Conservation (phyloP, 35 echinoderm and acorn worm species). For the Anneissia japonica region DNA sequence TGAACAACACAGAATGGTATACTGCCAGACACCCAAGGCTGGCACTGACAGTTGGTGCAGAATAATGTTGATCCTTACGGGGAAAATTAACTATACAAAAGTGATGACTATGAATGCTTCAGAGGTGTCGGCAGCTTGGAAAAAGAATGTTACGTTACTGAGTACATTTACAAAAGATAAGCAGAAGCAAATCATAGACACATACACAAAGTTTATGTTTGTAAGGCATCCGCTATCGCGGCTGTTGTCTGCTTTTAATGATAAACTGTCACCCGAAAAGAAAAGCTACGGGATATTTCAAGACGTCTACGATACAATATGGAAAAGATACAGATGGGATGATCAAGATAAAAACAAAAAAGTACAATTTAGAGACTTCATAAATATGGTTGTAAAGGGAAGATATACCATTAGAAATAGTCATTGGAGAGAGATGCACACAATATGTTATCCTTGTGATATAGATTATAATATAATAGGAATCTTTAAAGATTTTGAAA, state of each 20-base stretch:
- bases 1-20: slow-evolving; percentile 73
- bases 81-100: slow-evolving; percentile 20
- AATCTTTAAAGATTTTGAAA: slow-evolving; percentile 67
- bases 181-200: slow-evolving; percentile 43
- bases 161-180: slow-evolving; percentile 10
- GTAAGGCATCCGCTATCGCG: slow-evolving; percentile 79
- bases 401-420: slow-evolving; percentile 5
- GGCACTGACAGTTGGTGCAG: slow-evolving; percentile 86
- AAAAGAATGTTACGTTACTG: slow-evolving; percentile 33
- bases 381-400: slow-evolving; percentile 10
- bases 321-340: not conserved
- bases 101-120: slow-evolving; percentile 52
- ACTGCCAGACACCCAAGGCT: slow-evolving; percentile 76
- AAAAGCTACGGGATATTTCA: slow-evolving; percentile 39
- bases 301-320: slow-evolving; percentile 22
- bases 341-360: not conserved
- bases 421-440: slow-evolving; percentile 42
- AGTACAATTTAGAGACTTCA: slow-evolving; percentile 60
- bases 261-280: slow-evolving; percentile 68
- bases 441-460: slow-evolving; percentile 65
- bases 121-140: slow-evolving; percentile 21
- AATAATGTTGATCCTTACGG: slow-evolving; percentile 62
- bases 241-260: slow-evolving; percentile 70
- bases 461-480: slow-evolving; percentile 86
- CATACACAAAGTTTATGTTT: slow-evolving; percentile 94